These are phyloP conservation scores for Pterocles burchelli DNA, from an alignment of 2,113 vertebrate genomes.

Conservation along the genomic window DNA sequence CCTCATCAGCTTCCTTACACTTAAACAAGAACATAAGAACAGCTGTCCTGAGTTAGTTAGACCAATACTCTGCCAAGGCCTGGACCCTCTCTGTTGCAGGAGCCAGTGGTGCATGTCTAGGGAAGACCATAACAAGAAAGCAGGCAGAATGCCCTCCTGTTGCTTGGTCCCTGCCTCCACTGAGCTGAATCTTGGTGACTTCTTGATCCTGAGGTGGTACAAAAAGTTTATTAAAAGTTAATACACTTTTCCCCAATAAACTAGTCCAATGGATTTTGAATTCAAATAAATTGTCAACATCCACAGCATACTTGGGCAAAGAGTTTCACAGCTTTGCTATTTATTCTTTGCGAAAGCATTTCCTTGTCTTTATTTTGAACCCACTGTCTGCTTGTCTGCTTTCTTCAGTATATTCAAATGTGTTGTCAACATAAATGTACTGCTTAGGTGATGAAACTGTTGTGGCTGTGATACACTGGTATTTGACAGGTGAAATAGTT, in stretches of 20 bases:
- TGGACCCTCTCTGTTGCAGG: neutral
- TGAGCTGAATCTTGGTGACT: neutral
- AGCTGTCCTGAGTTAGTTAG: neutral
- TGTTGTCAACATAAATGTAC: neutral
- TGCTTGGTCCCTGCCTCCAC: neutral
- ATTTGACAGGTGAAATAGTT: neutral
- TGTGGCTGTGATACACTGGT: neutral
- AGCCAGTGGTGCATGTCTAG: neutral
- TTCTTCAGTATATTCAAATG: neutral
- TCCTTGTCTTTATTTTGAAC: neutral
- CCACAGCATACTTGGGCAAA: neutral
- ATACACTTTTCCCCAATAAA: neutral
- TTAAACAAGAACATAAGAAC: neutral
- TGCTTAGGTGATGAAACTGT: neutral
- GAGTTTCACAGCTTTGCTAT: neutral
- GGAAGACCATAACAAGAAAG: neutral
- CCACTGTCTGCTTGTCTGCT: too few relatives aligned
- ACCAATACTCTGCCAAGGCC: neutral
- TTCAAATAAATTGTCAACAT: neutral
- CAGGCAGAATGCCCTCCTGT: rapidly evolving
- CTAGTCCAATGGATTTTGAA: neutral
- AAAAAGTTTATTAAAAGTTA: neutral
- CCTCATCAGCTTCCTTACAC: neutral
- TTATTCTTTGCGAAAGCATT: neutral
- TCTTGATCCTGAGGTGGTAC: neutral